Evolutionary conservation across 1,140 invertebrate genomes (phyloP).

Genomic region (Cecropterus lyciades): DNA sequence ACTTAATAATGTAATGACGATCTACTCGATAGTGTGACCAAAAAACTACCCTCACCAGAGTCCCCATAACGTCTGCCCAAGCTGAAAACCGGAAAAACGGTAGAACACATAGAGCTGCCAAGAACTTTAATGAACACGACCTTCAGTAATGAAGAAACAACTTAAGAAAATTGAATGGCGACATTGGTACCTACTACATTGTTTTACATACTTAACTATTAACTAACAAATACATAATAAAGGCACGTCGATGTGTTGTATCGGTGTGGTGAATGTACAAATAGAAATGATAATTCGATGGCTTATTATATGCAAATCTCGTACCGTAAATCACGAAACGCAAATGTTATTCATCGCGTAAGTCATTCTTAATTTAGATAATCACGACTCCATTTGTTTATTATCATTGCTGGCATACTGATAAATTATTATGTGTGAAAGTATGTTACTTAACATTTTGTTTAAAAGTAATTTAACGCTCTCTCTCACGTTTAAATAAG

Average conservation of each 20-base stretch:
- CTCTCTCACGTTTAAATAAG: too few relatives aligned
- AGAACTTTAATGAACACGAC: too few relatives aligned
- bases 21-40: too few relatives aligned
- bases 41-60: too few relatives aligned
- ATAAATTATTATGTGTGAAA: conserved; percentile 30
- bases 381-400: conserved; percentile 33
- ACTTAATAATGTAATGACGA: background rate
- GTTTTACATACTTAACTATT: conserved; percentile 42
- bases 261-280: conserved; percentile 45
- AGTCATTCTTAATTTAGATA: conserved; percentile 32
- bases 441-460: background rate
- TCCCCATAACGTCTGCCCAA: too few relatives aligned
- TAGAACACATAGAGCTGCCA: too few relatives aligned
- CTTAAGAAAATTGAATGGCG: too few relatives aligned
- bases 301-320: conserved; percentile 60
- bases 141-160: too few relatives aligned
- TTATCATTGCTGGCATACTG: conserved; percentile 10
- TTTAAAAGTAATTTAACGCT: too few relatives aligned
- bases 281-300: conserved; percentile 55
- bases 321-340: conserved; percentile 50
- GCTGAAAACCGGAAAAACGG: too few relatives aligned
- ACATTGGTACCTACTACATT: conserved; percentile 2
- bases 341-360: conserved; percentile 28
- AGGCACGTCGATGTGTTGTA: conserved; percentile 39
- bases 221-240: conserved; percentile 38